These are phyloP conservation scores for Ischnura elegans DNA, from an alignment of 2,888 invertebrate species.

Conservation along the genomic window DNA sequence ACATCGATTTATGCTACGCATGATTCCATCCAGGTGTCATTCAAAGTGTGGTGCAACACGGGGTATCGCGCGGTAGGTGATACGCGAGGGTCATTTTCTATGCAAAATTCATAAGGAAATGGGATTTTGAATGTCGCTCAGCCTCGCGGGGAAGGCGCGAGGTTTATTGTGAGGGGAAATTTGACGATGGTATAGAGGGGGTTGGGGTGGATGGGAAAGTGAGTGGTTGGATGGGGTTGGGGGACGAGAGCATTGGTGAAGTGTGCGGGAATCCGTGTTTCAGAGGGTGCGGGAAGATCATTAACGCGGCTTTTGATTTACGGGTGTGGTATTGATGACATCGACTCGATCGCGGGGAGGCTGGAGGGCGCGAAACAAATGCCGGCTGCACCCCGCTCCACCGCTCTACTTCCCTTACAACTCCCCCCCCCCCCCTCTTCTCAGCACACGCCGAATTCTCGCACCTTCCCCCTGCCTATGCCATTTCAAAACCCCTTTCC, in stretches of 20 bases:
- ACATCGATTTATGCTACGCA: too few relatives aligned
- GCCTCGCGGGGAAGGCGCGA: too few relatives aligned
- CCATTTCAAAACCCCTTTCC: not conserved
- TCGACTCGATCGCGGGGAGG: constrained; percentile 42
- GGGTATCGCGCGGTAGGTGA: too few relatives aligned
- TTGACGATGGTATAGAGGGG: too few relatives aligned
- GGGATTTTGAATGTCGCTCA: too few relatives aligned
- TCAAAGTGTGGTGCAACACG: too few relatives aligned
- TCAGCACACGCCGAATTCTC: not conserved
- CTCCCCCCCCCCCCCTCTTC: not conserved
- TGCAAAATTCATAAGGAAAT: too few relatives aligned
- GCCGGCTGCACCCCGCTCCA: not conserved
- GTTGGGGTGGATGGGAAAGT: not conserved
- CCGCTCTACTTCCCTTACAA: too few relatives aligned
- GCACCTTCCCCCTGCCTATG: not conserved
- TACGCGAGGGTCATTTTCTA: too few relatives aligned
- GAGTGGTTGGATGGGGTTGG: not conserved
- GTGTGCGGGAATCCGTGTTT: not conserved
- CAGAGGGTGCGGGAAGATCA: constrained; percentile 24
- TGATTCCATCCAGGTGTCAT: too few relatives aligned
- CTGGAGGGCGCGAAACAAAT: not conserved
- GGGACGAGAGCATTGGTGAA: not conserved
- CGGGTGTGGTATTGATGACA: constrained; percentile 63
- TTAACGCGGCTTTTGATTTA: constrained; percentile 65
- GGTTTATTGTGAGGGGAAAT: too few relatives aligned